A percentile compares a stretch with the other conserved stretches of the same genome.
These are phyloP conservation scores for Orcinus orca DNA, from an alignment of 2,113 vertebrate genomes.

Conservation along the genomic window DNA sequence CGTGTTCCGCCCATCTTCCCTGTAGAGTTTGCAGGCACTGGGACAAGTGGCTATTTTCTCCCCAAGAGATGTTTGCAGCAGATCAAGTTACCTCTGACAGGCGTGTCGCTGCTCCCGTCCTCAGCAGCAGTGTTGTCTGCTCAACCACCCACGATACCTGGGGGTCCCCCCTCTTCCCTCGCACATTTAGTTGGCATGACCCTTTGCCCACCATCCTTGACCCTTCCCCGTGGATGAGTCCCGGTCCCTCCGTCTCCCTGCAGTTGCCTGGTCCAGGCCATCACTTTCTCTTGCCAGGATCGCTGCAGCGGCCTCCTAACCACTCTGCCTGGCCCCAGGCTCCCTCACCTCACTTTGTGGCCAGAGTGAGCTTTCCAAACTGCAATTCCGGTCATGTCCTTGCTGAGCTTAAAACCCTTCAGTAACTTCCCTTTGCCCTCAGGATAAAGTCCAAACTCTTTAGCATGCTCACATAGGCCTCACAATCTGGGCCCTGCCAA, in stretches of 20 bases:
- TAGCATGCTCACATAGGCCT: neutral
- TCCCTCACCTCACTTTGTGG: neutral
- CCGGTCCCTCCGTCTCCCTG: neutral
- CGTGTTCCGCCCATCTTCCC: neutral
- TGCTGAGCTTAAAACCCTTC: neutral
- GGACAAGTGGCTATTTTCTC: neutral
- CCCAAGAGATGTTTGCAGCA: neutral
- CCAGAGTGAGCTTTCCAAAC: neutral
- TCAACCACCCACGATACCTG: rapidly evolving
- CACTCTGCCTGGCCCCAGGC: neutral
- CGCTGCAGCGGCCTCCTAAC: neutral
- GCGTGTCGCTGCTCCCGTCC: rapidly evolving
- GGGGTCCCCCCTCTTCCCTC: neutral
- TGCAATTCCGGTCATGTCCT: neutral
- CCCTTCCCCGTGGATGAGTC: rapidly evolving
- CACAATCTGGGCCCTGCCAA: neutral
- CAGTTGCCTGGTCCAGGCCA: neutral
- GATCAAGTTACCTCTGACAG: neutral
- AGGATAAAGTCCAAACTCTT: conserved; percentile 17
- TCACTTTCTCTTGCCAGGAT: neutral
- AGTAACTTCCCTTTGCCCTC: neutral
- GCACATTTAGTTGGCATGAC: rapidly evolving
- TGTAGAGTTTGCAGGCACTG: neutral
- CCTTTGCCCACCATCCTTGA: neutral
- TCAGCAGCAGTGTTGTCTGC: neutral